Evolutionary conservation across 1,140 invertebrate genomes (phyloP).

Genomic region (Plectrocnemia conspersa): DNA sequence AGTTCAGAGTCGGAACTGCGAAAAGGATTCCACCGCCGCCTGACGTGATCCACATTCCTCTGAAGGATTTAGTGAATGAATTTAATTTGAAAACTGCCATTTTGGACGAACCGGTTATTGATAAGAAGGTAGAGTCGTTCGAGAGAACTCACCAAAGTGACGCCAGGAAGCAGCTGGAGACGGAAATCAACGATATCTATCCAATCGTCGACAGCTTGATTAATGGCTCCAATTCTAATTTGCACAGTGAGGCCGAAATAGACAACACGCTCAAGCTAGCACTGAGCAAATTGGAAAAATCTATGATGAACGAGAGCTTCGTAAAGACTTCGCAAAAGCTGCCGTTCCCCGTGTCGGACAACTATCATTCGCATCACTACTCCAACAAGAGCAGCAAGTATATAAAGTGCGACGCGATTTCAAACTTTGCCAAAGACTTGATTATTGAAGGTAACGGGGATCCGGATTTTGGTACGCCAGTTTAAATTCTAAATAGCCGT

Average conservation of each 20-base stretch:
- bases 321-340: background rate
- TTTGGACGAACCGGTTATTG: background rate
- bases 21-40: slow-evolving; percentile 27
- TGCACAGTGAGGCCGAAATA: slow-evolving; percentile 24
- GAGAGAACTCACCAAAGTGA: background rate
- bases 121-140: background rate
- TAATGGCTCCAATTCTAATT: background rate
- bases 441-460: slow-evolving; percentile 53
- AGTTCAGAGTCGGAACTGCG: slow-evolving; percentile 26
- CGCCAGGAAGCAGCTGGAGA: slow-evolving; percentile 19
- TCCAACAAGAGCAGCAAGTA: background rate
- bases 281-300: slow-evolving; percentile 25
- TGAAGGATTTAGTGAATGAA: slow-evolving; percentile 20
- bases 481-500: slow-evolving; percentile 40
- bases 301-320: slow-evolving; percentile 21
- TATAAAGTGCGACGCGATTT: slow-evolving; percentile 1
- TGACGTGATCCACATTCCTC: slow-evolving; percentile 27
- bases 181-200: slow-evolving; percentile 28
- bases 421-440: slow-evolving; percentile 25
- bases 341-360: background rate
- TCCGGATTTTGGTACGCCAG: slow-evolving; percentile 58
- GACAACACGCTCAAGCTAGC: slow-evolving; percentile 25
- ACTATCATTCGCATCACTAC: background rate
- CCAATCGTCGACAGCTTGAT: slow-evolving; percentile 23
- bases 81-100: slow-evolving; percentile 1